Percentiles rank a stretch among this genome's conserved stretches.
These are phyloP conservation scores for Lipophrys pholis DNA, from an alignment of 2,113 vertebrate species.

Conservation along the genomic window DNA sequence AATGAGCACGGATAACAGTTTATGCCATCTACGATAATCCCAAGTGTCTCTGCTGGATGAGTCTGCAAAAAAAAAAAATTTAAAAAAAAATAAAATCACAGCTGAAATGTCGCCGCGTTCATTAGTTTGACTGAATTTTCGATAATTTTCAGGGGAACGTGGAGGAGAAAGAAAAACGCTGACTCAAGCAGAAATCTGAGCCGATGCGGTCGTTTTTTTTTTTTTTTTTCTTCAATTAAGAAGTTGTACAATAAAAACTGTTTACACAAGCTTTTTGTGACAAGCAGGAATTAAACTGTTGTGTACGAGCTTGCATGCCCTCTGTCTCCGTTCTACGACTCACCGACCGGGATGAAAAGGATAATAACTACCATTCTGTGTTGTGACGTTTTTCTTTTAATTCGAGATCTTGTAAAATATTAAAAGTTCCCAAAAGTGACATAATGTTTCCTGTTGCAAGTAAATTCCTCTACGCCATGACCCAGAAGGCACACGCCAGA, in stretches of 20 bases:
- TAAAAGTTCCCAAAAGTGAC: not conserved
- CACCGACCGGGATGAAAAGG: not conserved
- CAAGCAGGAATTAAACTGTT: too few relatives aligned
- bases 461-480: too few relatives aligned
- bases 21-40: constrained; percentile 20
- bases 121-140: constrained; percentile 4
- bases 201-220: not conserved
- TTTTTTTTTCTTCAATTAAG: not conserved
- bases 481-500: too few relatives aligned
- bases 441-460: too few relatives aligned
- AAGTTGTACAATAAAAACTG: not conserved
- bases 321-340: not conserved
- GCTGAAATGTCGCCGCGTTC: too few relatives aligned
- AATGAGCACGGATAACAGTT: constrained; percentile 34
- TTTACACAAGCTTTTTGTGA: not conserved
- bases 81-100: not conserved
- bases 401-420: not conserved
- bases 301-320: too few relatives aligned
- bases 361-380: not conserved
- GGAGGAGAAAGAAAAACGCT: not conserved
- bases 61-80: not conserved
- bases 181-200: not conserved
- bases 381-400: not conserved
- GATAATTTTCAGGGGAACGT: not conserved
- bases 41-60: not conserved